Evolutionary conservation across 2,888 invertebrate species (phyloP), one percentile per base, ranked within the genome.

Genomic region (Priocnemis perturbator): DNA sequence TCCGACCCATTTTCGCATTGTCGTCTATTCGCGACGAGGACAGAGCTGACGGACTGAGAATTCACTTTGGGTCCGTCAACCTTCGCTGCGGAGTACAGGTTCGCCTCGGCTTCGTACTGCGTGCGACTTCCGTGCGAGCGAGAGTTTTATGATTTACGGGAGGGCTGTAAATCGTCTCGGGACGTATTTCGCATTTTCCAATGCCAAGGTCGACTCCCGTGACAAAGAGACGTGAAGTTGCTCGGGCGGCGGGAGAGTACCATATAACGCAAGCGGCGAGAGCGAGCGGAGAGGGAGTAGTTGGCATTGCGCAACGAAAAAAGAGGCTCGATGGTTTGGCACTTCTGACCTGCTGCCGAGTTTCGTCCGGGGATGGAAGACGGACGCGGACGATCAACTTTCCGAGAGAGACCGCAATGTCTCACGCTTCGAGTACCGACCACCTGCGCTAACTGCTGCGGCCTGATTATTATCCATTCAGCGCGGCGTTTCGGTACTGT

Each of bases 1-100:
- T 87, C 86, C 86, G 85, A 86, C 82, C 85, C 83, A 82, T 84
- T 85, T 86, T 82, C 81, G 81, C 78, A 85, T 85, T 85, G 85
- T 85, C 82, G 80, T 78, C 69, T 23, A 53, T 23, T 59, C 68
- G 60, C 60, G 60, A 48, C 19, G 48, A 45, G 55, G 60, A 53
- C 2, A 60, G 60, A 65, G n/a, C n/a, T n/a, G n/a, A 44, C 37
- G 37, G 55, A 30, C 44, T 57, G 23, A 60, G 61, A 48, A 53
- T 37, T 60, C 30, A 17, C 60, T 47, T 30, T 9, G 53, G 50
- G 20, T 68, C 67, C 63, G 75, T 71, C 69, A 69, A 64, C 64
- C 72, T 72, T 66, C 72, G 37, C 63, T n/a, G 3, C 58, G 60
- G 52, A 14, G 14, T 3, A 11, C 30, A 57, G 57, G 37, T 37